Evolutionary conservation across 2,888 invertebrate species (phyloP).

Genomic region (Odontomyia ornata): DNA sequence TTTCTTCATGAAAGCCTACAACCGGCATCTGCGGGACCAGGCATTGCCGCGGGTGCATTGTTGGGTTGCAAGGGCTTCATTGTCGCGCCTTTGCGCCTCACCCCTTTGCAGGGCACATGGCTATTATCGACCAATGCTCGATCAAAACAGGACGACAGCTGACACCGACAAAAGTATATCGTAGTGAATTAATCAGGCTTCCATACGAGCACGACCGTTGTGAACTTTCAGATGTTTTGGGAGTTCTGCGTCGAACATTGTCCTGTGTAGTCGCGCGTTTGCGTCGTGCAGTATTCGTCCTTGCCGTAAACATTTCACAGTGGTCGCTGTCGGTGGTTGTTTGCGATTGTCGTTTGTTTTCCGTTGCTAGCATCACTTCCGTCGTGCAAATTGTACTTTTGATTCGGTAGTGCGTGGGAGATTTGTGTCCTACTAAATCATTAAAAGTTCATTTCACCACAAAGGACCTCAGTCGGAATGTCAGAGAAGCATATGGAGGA

Average conservation of each 20-base stretch:
- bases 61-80: not conserved
- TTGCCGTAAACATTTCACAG: constrained; percentile 6
- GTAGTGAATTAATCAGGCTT: not conserved
- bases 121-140: not conserved
- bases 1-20: not conserved
- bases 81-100: not conserved
- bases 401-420: not conserved
- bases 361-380: not conserved
- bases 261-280: constrained; percentile 24
- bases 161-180: no score
- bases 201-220: not conserved
- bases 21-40: constrained; percentile 25
- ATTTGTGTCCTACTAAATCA: not conserved
- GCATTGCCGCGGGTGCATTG: not conserved
- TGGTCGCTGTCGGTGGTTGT: not conserved
- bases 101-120: not conserved
- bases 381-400: not conserved
- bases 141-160: constrained; percentile 39
- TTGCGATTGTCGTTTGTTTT: constrained; percentile 4
- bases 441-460: not conserved
- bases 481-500: constrained; percentile 42
- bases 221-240: not conserved
- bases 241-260: not conserved
- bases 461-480: not conserved
- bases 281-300: constrained; percentile 28